These are phyloP conservation scores for Sebastes schlegelii DNA, from an alignment of 2,113 vertebrate species.

Conservation along the genomic window DNA sequence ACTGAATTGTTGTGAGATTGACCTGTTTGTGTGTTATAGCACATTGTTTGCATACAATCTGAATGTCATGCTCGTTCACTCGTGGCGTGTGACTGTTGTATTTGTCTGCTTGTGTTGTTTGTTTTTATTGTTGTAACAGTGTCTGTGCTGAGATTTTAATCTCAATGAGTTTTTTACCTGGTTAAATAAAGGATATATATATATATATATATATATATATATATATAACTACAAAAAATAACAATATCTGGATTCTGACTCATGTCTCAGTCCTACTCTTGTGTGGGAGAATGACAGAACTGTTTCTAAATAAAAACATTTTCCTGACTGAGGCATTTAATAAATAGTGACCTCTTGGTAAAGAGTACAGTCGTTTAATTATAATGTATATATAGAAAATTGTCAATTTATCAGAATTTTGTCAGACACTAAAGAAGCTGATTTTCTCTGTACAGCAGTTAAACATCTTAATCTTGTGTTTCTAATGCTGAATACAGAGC, in stretches of 20 bases:
- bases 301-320: background rate
- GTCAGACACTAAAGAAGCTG: background rate
- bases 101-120: no score
- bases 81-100: no score
- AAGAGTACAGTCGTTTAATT: background rate
- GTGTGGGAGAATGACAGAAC: background rate
- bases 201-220: no score
- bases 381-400: background rate
- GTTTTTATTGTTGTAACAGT: no score
- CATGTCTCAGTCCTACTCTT: constrained; percentile 1
- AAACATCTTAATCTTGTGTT: background rate
- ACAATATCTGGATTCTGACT: background rate
- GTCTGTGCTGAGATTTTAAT: no score
- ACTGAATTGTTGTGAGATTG: no score
- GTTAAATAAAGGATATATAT: no score
- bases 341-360: background rate
- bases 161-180: no score
- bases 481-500: background rate
- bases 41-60: no score
- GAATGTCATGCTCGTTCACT: no score
- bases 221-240: background rate
- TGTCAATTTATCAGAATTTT: no score
- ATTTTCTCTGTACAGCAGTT: background rate
- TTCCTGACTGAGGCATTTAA: background rate
- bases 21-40: no score